These are phyloP conservation scores for Drosophila stalkeri DNA, from an alignment of 2,888 invertebrate species.

Conservation along the genomic window DNA sequence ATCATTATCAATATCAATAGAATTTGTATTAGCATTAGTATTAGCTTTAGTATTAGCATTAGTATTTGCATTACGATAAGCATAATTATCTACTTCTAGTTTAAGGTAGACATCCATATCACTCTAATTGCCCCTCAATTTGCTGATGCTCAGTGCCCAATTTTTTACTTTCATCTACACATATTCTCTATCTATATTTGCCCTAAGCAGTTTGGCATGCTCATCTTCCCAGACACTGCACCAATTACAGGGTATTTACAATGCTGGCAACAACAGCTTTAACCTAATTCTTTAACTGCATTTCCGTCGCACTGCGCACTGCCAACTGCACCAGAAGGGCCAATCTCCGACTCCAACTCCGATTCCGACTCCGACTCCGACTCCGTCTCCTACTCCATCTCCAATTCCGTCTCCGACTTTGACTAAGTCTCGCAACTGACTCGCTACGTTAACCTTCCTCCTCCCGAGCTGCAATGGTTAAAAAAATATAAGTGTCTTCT, in stretches of 20 bases:
- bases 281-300: conserved; percentile 73
- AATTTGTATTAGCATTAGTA: neutral
- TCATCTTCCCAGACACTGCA: neutral
- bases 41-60: neutral
- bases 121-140: no score
- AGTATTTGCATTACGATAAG: no score
- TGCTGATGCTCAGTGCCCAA: no score
- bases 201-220: neutral
- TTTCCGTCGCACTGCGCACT: conserved; percentile 55
- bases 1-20: neutral
- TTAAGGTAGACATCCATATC: no score
- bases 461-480: conserved; percentile 11
- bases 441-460: conserved; percentile 3
- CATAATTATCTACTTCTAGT: neutral
- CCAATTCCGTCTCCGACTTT: conserved; percentile 2
- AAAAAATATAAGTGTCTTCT: conserved; percentile 69
- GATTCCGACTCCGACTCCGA: neutral
- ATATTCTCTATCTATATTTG: neutral
- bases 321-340: conserved; percentile 55
- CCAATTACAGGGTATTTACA: conserved; percentile 42
- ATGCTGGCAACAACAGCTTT: conserved; percentile 42
- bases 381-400: neutral
- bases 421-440: conserved; percentile 4
- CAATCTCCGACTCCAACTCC: conserved; percentile 20
- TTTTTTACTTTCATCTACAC: no score